Evolutionary conservation across 2,113 vertebrate genomes (phyloP), one percentile per base, ranked within the genome.

Genomic region (Crotophaga sulcirostris): DNA sequence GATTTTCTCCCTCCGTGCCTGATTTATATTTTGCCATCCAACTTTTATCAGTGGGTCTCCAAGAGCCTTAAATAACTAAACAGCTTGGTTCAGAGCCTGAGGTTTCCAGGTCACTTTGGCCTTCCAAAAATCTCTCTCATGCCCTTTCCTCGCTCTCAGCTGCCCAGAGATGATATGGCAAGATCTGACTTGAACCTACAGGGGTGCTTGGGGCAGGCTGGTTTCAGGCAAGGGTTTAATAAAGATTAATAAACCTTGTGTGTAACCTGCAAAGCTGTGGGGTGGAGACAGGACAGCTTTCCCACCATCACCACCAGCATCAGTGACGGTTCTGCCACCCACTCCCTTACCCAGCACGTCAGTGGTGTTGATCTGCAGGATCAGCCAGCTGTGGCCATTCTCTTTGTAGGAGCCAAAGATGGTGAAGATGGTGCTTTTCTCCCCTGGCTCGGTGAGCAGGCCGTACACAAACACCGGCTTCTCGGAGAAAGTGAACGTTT

Each of bases 401-500:
- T 99, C 98, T 9, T 99, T 99, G 60, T 99, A 99, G 0, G 99
- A 99, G 56, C 99, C 99, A 1, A 99, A 99, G 97, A 99, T 98
- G 94, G 99, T 99, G 97, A 99, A 99, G 54, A 99, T 97, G 15
- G 99, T 99, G 97, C 99, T 99, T 91, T 99, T 99, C 97, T 99
- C 99, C 0, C 99, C 99, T 0, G 99, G 99, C 90, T 99, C 99
- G 0, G 99, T 99, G 63, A 99, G 98, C 45, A 99, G 98, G 44
- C 99, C 99, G 1, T 99, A 99, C 28, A 99, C 98, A 2, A 99
- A 99, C 91, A 99, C 98, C 0, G 98, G 98, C 87, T 97, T 98
- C 59, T 98, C 96, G 0, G 99, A 99, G 97, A 99, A 99, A 45
- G 96, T 89, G 85, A 99, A 99, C 0, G 98, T 98, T 8, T 98